These are phyloP conservation scores for Copidosoma floridanum DNA, from an alignment of 1,140 invertebrate species.

Conservation along the genomic window DNA sequence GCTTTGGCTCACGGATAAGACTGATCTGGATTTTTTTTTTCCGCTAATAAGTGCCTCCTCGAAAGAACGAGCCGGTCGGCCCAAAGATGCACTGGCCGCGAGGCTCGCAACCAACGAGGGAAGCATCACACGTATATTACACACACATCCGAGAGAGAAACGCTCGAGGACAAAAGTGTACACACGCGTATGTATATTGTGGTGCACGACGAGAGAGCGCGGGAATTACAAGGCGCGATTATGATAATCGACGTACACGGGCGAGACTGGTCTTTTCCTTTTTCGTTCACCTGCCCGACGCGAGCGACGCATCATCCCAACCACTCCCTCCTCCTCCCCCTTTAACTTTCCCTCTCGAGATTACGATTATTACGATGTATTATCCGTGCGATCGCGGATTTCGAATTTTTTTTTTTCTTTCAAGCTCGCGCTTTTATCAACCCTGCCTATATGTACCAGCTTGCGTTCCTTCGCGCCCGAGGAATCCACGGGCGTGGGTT, in stretches of 20 bases:
- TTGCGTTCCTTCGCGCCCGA: neutral
- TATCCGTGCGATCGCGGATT: slow-evolving; percentile 15
- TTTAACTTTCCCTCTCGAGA: slow-evolving; percentile 6
- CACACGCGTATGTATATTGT: neutral
- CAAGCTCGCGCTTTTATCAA: no score
- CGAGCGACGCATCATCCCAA: no score
- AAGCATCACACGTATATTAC: no score
- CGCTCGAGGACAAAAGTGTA: neutral
- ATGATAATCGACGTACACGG: slow-evolving; percentile 52
- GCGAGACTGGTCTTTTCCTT: slow-evolving; percentile 32
- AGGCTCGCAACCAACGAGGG: no score
- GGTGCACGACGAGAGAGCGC: neutral
- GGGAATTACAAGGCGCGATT: slow-evolving; percentile 55
- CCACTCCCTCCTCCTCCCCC: slow-evolving; percentile 6
- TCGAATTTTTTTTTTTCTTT: no score
- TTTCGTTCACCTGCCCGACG: neutral
- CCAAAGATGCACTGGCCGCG: no score
- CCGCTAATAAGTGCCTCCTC: slow-evolving; percentile 21
- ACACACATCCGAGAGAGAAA: neutral
- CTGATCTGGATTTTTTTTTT: slow-evolving; percentile 25
- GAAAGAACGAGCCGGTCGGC: neutral
- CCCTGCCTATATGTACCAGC: neutral
- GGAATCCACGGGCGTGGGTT: no score
- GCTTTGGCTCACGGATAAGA: slow-evolving; percentile 16
- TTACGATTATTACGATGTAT: slow-evolving; percentile 22